Conservation (phyloP, 2,113 vertebrate species). For the Columbina picui region DNA sequence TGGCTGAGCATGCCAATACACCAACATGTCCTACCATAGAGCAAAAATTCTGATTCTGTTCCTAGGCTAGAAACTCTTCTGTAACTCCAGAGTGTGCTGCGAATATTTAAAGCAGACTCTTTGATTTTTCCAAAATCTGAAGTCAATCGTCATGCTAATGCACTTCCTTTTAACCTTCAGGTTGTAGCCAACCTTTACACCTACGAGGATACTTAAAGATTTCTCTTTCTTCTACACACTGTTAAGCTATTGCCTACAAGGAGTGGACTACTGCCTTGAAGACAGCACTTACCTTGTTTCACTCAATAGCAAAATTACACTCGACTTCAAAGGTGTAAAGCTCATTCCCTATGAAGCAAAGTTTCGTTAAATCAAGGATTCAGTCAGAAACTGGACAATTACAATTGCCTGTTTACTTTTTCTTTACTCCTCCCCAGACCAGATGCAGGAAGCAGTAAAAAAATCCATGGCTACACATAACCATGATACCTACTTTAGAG, state of each 20-base stretch:
- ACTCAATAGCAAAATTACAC: not conserved
- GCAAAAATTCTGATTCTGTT: not conserved
- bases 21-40: not conserved
- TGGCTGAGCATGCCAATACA: not conserved
- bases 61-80: not conserved
- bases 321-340: not conserved
- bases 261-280: not conserved
- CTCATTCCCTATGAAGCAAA: not conserved
- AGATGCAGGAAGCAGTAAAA: not conserved
- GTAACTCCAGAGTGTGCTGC: not conserved
- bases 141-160: not conserved
- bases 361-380: not conserved
- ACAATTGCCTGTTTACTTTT: not conserved
- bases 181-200: not conserved
- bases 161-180: not conserved
- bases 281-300: not conserved
- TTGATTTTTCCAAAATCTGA: not conserved
- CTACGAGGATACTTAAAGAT: not conserved
- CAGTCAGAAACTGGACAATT: not conserved
- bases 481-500: not conserved
- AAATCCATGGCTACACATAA: not conserved
- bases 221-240: not conserved
- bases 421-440: not conserved
- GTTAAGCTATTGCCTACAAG: rapidly evolving
- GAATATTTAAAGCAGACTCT: not conserved